Evolutionary conservation across 2,797 vertebrate genomes (phyloP).

Genomic region (Chelon labrosus): DNA sequence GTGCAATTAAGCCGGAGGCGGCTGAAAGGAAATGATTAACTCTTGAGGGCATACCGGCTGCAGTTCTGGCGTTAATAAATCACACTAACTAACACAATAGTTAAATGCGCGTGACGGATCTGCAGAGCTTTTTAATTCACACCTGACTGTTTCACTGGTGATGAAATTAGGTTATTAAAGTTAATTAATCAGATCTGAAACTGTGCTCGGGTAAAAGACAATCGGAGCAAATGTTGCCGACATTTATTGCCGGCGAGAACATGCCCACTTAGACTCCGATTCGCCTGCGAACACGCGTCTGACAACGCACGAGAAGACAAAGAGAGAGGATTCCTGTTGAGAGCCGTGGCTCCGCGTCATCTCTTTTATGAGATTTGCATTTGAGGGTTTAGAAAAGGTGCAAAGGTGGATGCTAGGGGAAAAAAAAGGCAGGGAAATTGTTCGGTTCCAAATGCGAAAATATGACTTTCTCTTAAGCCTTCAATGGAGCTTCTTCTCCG

Average conservation of each 20-base stretch:
- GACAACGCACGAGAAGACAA: too few species aligned
- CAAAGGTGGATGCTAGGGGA: neutral
- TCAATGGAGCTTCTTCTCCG: conserved; percentile 26
- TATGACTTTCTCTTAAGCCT: conserved; percentile 33
- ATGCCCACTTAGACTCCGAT: too few species aligned
- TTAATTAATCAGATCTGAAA: conserved; percentile 25
- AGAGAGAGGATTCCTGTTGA: too few species aligned
- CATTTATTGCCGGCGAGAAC: too few species aligned
- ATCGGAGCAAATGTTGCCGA: too few species aligned
- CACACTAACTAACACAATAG: conserved; percentile 21
- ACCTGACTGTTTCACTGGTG: conserved; percentile 19
- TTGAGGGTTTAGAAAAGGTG: too few species aligned
- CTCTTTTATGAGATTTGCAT: too few species aligned
- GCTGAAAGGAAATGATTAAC: conserved; percentile 16
- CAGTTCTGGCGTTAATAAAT: conserved; percentile 26
- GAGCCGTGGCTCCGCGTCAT: too few species aligned
- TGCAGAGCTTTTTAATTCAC: conserved; percentile 17
- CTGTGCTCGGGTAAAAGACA: neutral
- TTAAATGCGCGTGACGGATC: conserved; percentile 20
- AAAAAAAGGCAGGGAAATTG: neutral
- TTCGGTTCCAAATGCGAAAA: conserved; percentile 30
- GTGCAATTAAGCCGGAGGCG: neutral
- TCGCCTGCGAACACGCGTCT: too few species aligned
- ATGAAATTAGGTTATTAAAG: conserved; percentile 39
- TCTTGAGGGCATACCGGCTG: neutral